These are phyloP conservation scores for Coregonus ussuriensis DNA, from an alignment of 2,797 vertebrate genomes.

Conservation along the genomic window DNA sequence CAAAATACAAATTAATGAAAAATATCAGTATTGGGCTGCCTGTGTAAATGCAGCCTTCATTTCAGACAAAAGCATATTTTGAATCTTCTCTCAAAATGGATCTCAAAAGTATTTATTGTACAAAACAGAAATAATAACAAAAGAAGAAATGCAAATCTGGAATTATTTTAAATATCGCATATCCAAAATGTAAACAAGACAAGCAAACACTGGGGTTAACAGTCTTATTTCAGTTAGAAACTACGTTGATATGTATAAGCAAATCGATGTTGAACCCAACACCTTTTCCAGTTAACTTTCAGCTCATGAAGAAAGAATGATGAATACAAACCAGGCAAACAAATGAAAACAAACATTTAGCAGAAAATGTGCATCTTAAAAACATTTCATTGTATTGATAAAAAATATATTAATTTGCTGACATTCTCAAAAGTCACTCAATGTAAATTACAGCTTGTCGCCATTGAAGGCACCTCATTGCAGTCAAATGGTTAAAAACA, in stretches of 20 bases:
- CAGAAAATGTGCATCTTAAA: neutral
- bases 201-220: neutral
- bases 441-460: neutral
- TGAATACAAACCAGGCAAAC: conserved; percentile 62
- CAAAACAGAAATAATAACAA: conserved; percentile 9
- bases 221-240: neutral
- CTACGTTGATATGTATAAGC: neutral
- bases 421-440: conserved; percentile 3
- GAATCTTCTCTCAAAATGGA: neutral
- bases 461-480: conserved; percentile 2
- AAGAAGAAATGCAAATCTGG: neutral
- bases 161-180: neutral
- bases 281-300: neutral
- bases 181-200: neutral
- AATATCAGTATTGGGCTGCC: neutral
- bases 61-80: neutral
- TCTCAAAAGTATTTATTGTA: conserved; percentile 2
- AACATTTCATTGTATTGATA: neutral
- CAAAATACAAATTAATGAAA: neutral
- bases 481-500: neutral
- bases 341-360: neutral
- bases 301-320: conserved; percentile 55
- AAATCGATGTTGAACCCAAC: neutral
- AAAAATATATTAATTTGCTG: neutral
- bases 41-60: too few relatives aligned